A percentile compares a stretch with the other conserved stretches of the same genome.
These are phyloP conservation scores for Halcyon smyrnensis DNA, from an alignment of 2,797 vertebrate species.

Conservation along the genomic window DNA sequence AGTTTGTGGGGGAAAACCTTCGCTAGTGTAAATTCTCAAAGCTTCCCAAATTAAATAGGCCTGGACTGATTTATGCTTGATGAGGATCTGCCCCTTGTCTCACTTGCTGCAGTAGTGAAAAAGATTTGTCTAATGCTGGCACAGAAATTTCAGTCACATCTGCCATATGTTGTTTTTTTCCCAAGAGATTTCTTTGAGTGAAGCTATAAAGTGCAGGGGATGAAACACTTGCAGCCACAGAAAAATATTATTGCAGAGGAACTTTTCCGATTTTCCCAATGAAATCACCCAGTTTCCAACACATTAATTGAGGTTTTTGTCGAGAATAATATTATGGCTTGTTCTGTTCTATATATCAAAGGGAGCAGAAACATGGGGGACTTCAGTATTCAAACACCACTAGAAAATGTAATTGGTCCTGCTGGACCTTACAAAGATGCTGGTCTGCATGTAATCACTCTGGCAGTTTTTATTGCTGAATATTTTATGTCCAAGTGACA, in stretches of 20 bases:
- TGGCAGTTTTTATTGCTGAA: constrained; percentile 11
- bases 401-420: background rate
- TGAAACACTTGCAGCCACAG: background rate
- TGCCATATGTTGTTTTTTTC: background rate
- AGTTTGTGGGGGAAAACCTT: background rate
- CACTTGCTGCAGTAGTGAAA: background rate
- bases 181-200: background rate
- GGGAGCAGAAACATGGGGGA: background rate
- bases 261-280: background rate
- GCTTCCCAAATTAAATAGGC: background rate
- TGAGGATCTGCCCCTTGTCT: background rate
- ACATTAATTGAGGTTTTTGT: background rate
- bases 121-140: background rate
- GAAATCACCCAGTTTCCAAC: background rate
- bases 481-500: background rate
- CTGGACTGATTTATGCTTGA: background rate
- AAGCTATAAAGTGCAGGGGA: background rate
- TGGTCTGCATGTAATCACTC: background rate
- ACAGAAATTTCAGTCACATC: constrained; percentile 1
- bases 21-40: background rate
- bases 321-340: background rate
- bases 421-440: background rate
- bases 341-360: background rate
- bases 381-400: background rate
- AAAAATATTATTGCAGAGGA: background rate